A percentile compares a stretch with the other conserved stretches of the same genome.
Evolutionary conservation across 2,797 vertebrate species (phyloP).

Genomic region (Karalla daura): DNA sequence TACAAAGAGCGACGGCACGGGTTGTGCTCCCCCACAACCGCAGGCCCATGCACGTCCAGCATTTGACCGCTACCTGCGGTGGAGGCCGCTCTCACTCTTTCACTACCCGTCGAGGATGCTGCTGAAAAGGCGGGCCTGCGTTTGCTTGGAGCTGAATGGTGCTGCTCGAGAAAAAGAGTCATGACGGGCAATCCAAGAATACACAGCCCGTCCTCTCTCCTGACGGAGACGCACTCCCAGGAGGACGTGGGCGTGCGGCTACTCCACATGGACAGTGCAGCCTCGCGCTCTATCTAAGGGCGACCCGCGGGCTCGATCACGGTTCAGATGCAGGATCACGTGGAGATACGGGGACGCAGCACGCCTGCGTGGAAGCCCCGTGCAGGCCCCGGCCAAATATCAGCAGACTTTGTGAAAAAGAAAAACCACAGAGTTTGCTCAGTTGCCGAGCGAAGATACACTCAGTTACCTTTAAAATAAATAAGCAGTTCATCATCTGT

Average conservation of each 20-base stretch:
- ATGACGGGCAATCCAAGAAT: constrained; percentile 55
- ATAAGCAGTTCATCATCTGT: too few relatives aligned
- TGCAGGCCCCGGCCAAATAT: too few relatives aligned
- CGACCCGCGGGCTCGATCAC: constrained; percentile 74
- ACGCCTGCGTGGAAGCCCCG: too few relatives aligned
- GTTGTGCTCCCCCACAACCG: constrained; percentile 25
- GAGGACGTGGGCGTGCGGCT: constrained; percentile 43
- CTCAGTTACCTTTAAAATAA: too few relatives aligned
- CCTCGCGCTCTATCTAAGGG: constrained; percentile 77
- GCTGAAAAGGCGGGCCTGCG: constrained; percentile 29
- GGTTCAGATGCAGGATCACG: too few relatives aligned
- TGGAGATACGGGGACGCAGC: too few relatives aligned
- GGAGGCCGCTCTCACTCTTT: too few relatives aligned
- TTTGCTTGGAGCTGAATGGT: constrained; percentile 27
- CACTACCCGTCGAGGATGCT: too few relatives aligned
- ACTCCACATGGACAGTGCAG: constrained; percentile 55
- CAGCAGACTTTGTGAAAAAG: too few relatives aligned
- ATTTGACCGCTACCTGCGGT: constrained; percentile 6
- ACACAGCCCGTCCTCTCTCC: constrained; percentile 35
- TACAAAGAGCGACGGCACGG: constrained; percentile 30
- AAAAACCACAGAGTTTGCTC: too few relatives aligned
- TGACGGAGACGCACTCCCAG: constrained; percentile 31
- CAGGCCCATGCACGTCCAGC: constrained; percentile 24
- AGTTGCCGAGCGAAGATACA: too few relatives aligned
- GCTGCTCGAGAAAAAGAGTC: constrained; percentile 35